Base-by-base conservation (phyloP, 1,140 invertebrate species). In the Geopemphigus sp. region DNA sequence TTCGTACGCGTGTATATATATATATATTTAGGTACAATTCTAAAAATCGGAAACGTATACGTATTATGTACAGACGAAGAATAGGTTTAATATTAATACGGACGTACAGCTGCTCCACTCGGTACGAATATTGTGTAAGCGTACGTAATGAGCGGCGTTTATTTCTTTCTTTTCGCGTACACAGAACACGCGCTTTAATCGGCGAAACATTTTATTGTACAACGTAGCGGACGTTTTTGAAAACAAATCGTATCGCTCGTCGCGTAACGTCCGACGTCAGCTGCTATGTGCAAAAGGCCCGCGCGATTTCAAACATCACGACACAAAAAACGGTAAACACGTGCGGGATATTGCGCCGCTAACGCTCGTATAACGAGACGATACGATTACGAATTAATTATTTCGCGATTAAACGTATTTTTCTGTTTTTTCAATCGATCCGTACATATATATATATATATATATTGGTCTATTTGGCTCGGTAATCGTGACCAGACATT, bases 21-120 rank as follows among this genome's bases (percentile, higher is more conserved):
- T 26, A 15, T 61, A 63, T 29, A 64, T 14, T 22, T 59, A 59
- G 32, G 32, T 32, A 26, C 29, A n/a, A 19, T 73, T 32, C 11
- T 32, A 50, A 73, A 56, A 73, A 73, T 73, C 50, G 70, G 70
- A 73, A 73, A 73, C 70, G 50, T 72, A n/a, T 39, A 54, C n/a
- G 5, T 68, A 47, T 11, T 22, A 39, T 19, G 53, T 54, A 19
- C 19, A 15, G 66, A 73, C 50, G 54, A 56, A 73, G 70, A 73
- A 24, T 14, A 61, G 32, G 32, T 39, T 39, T 6, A 2, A 26
- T 26, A 47, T 68, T 22, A 22, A 39, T 39, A 39, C 22, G 32
- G 22, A 50, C 5, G 53, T 56, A 73, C 70, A 73, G 70, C 70
- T 73, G 70, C 57, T 6, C 68, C 32, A 17, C 70, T 54, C 50